These are phyloP conservation scores for Cuculus canorus DNA, from an alignment of 2,797 vertebrate species.

Conservation along the genomic window DNA sequence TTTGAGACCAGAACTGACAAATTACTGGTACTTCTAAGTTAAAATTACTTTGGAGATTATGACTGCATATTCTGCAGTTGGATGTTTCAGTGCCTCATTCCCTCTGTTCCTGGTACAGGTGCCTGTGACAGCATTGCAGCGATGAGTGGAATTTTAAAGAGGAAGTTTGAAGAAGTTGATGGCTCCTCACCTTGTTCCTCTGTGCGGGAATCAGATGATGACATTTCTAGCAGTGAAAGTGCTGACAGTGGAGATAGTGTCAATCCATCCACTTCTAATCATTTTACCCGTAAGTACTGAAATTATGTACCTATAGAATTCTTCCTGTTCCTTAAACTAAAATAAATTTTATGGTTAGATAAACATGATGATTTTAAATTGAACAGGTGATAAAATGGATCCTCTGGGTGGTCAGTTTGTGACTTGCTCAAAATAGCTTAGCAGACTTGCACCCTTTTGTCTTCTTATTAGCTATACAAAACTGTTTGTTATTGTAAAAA, in stretches of 20 bases:
- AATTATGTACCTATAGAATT: neutral
- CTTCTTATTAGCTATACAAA: neutral
- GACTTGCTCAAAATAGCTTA: neutral
- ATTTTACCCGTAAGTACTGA: slow-evolving; percentile 90
- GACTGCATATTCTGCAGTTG: slow-evolving; percentile 7
- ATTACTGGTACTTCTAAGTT: neutral
- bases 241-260: slow-evolving; percentile 97
- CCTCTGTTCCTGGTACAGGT: slow-evolving; percentile 69
- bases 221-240: slow-evolving; percentile 96
- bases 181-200: slow-evolving; percentile 94
- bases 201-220: slow-evolving; percentile 92
- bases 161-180: slow-evolving; percentile 98
- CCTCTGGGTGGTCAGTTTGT: neutral
- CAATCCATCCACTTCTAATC: slow-evolving; percentile 92
- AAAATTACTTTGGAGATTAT: slow-evolving; percentile 32
- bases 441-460: neutral
- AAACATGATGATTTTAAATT: neutral
- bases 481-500: neutral
- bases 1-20: slow-evolving; percentile 1
- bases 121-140: slow-evolving; percentile 76
- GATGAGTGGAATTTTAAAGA: slow-evolving; percentile 95
- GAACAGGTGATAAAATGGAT: neutral
- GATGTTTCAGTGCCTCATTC: slow-evolving; percentile 38
- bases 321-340: neutral
- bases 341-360: neutral